These are phyloP conservation scores for Cantharis rustica DNA, from an alignment of 2,888 invertebrate genomes.

Conservation along the genomic window DNA sequence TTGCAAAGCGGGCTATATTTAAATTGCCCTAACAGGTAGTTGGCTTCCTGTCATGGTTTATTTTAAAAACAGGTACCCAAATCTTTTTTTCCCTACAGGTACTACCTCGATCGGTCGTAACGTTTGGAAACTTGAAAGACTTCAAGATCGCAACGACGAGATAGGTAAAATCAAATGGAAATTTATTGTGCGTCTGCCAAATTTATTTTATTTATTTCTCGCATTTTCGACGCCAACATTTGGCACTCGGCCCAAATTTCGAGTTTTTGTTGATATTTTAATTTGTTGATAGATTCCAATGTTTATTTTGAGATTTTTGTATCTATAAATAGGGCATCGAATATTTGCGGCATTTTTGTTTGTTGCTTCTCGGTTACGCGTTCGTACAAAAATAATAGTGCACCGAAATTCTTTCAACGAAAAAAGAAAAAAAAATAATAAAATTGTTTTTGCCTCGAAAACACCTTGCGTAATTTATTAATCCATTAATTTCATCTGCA, in stretches of 20 bases:
- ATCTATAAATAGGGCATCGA: not conserved
- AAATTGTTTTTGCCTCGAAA: not conserved
- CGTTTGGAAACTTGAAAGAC: not conserved
- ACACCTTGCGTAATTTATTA: not conserved
- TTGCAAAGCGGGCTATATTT: not conserved
- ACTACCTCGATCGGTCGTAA: not conserved
- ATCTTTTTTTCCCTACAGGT: not conserved
- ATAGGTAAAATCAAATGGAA: not conserved
- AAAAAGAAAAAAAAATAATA: not conserved
- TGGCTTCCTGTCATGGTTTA: not conserved
- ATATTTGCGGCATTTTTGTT: not conserved
- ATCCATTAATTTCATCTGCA: conserved; percentile 6
- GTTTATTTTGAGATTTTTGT: not conserved
- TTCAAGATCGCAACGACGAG: not conserved
- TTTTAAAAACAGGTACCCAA: not conserved
- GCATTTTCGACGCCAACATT: not conserved
- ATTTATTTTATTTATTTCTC: not conserved
- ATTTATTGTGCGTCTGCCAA: not conserved
- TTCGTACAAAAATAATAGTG: not conserved
- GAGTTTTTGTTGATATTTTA: conserved; percentile 1
- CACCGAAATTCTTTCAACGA: not conserved
- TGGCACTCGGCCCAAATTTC: not conserved
- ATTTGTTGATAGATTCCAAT: not conserved
- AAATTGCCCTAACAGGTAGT: not conserved
- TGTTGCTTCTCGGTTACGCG: not conserved